Evolutionary conservation across 2,888 invertebrate species (phyloP).

Genomic region (Noctua janthina): DNA sequence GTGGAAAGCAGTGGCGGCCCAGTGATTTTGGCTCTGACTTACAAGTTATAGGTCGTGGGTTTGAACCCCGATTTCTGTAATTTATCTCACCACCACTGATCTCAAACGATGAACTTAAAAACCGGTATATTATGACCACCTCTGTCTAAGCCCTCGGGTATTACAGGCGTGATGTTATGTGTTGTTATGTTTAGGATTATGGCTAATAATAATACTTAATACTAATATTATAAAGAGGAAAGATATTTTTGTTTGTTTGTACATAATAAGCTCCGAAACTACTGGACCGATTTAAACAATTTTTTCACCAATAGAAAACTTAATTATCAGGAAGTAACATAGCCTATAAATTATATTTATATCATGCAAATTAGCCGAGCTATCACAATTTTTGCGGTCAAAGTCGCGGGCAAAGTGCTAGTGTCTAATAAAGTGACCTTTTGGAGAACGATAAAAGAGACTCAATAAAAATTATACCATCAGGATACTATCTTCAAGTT

Average conservation of each 20-base stretch:
- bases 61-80: background rate
- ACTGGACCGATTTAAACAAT: no score
- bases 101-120: background rate
- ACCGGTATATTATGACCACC: background rate
- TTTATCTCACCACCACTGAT: background rate
- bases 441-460: background rate
- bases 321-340: no score
- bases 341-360: no score
- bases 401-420: no score
- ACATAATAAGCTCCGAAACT: no score
- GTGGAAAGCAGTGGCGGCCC: background rate
- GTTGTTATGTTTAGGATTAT: background rate
- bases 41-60: background rate
- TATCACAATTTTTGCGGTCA: no score
- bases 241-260: no score
- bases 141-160: background rate
- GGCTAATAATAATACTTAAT: background rate
- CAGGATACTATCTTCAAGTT: background rate
- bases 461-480: background rate
- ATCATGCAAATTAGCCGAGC: no score
- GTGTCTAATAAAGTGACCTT: background rate
- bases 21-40: background rate
- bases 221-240: no score
- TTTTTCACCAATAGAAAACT: no score
- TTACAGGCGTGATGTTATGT: background rate